Percentiles rank a stretch among this genome's conserved stretches.
These are phyloP conservation scores for Scortum barcoo DNA, from an alignment of 2,113 vertebrate genomes.

Conservation along the genomic window DNA sequence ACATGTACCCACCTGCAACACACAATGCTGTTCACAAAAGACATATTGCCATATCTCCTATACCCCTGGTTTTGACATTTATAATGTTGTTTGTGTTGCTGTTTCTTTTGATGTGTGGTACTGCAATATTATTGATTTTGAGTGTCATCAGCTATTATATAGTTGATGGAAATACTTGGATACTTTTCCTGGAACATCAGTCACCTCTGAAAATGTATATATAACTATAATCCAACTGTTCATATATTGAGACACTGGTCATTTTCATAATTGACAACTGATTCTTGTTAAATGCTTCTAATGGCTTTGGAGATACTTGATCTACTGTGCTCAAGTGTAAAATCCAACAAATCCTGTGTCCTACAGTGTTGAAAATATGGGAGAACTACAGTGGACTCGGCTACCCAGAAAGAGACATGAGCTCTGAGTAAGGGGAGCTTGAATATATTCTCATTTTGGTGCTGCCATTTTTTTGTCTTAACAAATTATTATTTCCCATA, in stretches of 20 bases:
- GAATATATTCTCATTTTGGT: too few species aligned
- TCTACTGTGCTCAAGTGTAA: too few species aligned
- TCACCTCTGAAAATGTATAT: not conserved
- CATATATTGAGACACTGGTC: not conserved
- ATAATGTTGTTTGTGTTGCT: not conserved
- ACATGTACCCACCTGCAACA: constrained; percentile 93
- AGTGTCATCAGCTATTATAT: not conserved
- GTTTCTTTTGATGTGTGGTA: not conserved
- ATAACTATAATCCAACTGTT: not conserved
- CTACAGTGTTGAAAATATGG: too few species aligned
- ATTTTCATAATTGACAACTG: not conserved
- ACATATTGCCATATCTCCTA: not conserved
- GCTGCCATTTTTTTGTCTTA: too few species aligned
- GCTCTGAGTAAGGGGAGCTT: too few species aligned
- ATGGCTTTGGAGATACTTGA: too few species aligned
- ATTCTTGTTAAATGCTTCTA: not conserved
- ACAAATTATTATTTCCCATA: too few species aligned
- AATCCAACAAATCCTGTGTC: too few species aligned
- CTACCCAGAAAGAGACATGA: too few species aligned
- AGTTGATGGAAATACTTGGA: not conserved
- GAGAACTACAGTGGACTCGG: too few species aligned
- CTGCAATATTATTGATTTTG: not conserved
- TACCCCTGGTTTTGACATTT: not conserved
- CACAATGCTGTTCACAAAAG: not conserved
- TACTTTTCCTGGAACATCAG: not conserved